phyloP scores from a whole-genome alignment of 1,140 invertebrate species.

The Brachystomella parvula region DNA sequence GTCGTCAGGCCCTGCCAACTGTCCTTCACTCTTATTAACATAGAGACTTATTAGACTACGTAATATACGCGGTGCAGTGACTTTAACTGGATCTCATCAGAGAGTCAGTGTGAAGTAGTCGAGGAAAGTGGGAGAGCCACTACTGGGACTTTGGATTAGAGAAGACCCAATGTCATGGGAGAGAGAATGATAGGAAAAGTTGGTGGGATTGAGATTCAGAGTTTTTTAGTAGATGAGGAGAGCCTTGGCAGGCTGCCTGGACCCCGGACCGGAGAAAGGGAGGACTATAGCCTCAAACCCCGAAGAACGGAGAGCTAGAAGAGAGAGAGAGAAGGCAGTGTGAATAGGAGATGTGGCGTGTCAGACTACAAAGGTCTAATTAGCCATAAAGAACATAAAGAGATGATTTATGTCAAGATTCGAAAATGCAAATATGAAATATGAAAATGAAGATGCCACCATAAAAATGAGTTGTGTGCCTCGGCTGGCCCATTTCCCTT shows the following conservation, averaged over 20 bases:
- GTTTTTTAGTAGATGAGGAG: too few relatives aligned
- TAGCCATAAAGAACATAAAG: slow-evolving; percentile 35
- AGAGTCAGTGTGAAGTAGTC: too few relatives aligned
- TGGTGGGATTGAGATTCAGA: too few relatives aligned
- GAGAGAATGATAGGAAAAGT: too few relatives aligned
- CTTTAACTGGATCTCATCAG: too few relatives aligned
- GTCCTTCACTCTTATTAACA: slow-evolving; percentile 29
- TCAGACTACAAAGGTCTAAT: slow-evolving; percentile 37
- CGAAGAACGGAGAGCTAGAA: slow-evolving; percentile 1
- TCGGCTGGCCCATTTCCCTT: slow-evolving; percentile 28
- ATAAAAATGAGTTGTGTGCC: slow-evolving; percentile 36
- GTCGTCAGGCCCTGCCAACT: slow-evolving; percentile 27
- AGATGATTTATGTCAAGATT: slow-evolving; percentile 35
- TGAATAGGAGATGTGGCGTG: slow-evolving; percentile 36
- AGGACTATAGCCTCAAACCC: slow-evolving; percentile 11
- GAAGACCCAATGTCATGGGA: too few relatives aligned
- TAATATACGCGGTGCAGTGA: too few relatives aligned
- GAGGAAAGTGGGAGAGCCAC: too few relatives aligned
- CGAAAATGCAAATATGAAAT: slow-evolving; percentile 39
- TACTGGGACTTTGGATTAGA: too few relatives aligned
- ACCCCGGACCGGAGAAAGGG: not conserved
- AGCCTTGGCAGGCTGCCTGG: slow-evolving; percentile 7
- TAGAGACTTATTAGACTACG: too few relatives aligned
- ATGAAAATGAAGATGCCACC: slow-evolving; percentile 34
- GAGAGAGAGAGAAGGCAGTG: slow-evolving; percentile 25